These are phyloP conservation scores for Dysdera silvatica DNA, from an alignment of 1,140 invertebrate genomes.

Conservation along the genomic window DNA sequence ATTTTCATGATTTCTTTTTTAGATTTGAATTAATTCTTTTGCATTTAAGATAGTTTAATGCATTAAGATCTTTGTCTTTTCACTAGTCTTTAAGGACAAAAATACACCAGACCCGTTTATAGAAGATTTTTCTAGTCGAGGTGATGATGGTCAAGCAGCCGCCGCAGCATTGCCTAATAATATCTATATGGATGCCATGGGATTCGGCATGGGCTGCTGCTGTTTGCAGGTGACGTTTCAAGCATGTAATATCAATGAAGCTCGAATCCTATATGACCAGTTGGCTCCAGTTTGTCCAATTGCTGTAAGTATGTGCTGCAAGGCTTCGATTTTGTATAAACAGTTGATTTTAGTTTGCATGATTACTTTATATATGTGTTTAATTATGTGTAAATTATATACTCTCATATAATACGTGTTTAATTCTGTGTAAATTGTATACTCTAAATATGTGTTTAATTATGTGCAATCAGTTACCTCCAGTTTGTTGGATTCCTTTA, in stretches of 20 bases:
- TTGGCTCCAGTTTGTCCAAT: constrained; percentile 94
- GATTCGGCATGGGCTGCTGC: constrained; percentile 98
- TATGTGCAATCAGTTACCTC: no score
- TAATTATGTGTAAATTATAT: no score
- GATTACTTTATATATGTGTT: no score
- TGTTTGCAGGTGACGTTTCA: constrained; percentile 94
- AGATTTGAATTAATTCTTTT: no score
- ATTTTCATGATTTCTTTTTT: no score
- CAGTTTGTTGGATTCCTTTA: no score
- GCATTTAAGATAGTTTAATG: background rate
- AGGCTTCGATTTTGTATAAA: background rate
- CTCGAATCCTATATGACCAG: constrained; percentile 92
- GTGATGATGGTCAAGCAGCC: constrained; percentile 56
- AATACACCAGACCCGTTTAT: constrained; percentile 67
- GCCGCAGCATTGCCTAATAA: constrained; percentile 67
- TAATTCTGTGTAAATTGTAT: no score
- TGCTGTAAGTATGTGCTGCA: constrained; percentile 57
- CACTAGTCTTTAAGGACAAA: constrained; percentile 77
- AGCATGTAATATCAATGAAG: constrained; percentile 94
- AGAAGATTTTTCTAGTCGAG: constrained; percentile 56
- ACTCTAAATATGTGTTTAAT: no score
- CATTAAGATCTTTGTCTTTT: background rate
- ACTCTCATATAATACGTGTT: no score
- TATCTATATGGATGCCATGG: constrained; percentile 97
- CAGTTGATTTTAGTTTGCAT: no score